Base-by-base conservation (phyloP, 2,888 invertebrate genomes). In the Sylvicola cinctus region DNA sequence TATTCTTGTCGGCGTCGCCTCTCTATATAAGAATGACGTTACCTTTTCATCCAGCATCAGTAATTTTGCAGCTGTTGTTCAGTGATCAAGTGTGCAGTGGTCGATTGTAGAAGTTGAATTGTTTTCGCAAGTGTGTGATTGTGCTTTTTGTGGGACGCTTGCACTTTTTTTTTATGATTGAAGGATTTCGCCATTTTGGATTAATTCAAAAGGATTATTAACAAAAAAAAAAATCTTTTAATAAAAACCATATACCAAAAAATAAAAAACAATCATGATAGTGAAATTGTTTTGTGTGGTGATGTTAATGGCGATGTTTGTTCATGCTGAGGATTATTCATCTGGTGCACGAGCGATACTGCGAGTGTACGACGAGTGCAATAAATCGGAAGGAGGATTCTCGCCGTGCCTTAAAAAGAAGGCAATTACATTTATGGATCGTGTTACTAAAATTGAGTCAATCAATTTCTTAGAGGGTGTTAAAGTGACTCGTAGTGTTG, bases 381-480 rank as follows among this genome's bases (percentile, higher is more conserved):
- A 69, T 40, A 66, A 68, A 41, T 56, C 71, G 2, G 74, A 73
- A 38, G 58, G 61, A 38, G 78, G 74, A 32, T 61, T 81, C 34
- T 60, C 74, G 34, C 73, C 74, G 16, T 83, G 83, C 50, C 58
- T 83, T 33, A 81, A 83, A 61, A 79, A 77, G 54, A 81, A 80
- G 49, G 80, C 80, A 1, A 71, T 81, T 37, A 60, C 76, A 2
- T 80, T 81, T 51, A 70, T 83, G 42, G 81, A 81, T 47, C 63
- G 81, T 32, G 66, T 80, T 16, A 68, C 74, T 1, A 66, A 74
- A 38, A 73, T 81, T 60, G 75, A 77, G 16, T 63, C 68, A 14
- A 68, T 65, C 42, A 56, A 64, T 13, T 51, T 75, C 38, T 61
- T 66, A 11, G 75, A 78, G 41, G 79, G 76, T 31, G 58, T 80